A percentile compares a stretch with the other conserved stretches of the same genome.
Evolutionary conservation across 1,140 invertebrate genomes (phyloP).

Genomic region (Drosophila arizonae): DNA sequence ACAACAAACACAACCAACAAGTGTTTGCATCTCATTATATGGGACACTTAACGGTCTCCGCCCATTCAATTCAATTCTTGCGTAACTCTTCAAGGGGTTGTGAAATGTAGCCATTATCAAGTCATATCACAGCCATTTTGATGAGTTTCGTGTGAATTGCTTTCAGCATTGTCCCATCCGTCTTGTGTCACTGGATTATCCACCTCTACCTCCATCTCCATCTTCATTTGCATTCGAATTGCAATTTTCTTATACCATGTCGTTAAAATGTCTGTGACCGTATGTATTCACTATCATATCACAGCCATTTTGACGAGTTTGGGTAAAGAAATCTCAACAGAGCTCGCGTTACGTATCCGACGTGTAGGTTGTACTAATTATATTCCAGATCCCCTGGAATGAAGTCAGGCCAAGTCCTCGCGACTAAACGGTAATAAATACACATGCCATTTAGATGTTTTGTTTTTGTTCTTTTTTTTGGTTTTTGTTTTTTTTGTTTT

Average conservation of each 20-base stretch:
- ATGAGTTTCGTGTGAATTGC: constrained; percentile 76
- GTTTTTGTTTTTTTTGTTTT: constrained; percentile 69
- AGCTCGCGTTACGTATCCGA: neutral
- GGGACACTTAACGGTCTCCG: neutral
- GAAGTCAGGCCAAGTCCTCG: neutral
- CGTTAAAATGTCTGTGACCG: constrained; percentile 82
- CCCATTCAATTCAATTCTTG: constrained; percentile 58
- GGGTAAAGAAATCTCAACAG: constrained; percentile 80
- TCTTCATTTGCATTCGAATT: neutral
- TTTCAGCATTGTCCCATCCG: neutral
- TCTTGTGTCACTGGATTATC: too few relatives aligned
- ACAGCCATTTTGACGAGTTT: constrained; percentile 83
- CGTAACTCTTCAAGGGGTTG: constrained; percentile 82
- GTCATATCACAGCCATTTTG: constrained; percentile 83
- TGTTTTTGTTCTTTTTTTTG: constrained; percentile 66
- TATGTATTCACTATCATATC: constrained; percentile 77
- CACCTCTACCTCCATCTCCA: too few relatives aligned
- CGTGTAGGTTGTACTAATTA: neutral
- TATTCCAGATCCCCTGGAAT: neutral
- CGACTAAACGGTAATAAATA: constrained; percentile 31
- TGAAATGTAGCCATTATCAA: constrained; percentile 75
- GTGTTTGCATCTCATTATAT: constrained; percentile 47
- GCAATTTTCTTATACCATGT: constrained; percentile 81
- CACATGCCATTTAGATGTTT: constrained; percentile 61
- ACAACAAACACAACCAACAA: constrained; percentile 67